phyloP scores from a whole-genome alignment of 1,140 invertebrate species.

The Thrips palmi region DNA sequence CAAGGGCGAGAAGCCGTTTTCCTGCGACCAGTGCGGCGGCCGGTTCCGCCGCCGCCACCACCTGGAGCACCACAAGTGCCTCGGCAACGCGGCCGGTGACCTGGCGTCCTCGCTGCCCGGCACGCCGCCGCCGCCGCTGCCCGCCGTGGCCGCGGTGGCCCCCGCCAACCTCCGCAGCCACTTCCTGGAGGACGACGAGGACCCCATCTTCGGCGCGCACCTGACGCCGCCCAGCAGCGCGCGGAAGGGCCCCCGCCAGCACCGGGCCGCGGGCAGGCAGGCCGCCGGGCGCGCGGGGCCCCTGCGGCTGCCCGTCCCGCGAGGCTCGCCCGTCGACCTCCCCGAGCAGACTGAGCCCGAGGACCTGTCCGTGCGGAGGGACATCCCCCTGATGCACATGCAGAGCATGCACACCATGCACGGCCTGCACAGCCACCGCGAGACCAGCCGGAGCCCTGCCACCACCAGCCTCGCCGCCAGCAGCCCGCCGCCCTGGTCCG shows the following conservation, averaged over 20 bases:
- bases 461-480: conserved; percentile 21
- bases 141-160: conserved; percentile 3
- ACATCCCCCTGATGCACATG: no score
- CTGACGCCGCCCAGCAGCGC: no score
- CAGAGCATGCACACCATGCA: no score
- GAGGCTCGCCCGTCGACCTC: conserved; percentile 21
- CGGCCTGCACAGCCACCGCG: no score
- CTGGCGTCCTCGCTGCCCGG: conserved; percentile 18
- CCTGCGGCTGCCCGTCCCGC: conserved; percentile 21
- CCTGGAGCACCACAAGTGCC: conserved; percentile 68
- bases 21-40: conserved; percentile 53
- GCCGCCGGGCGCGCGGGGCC: conserved; percentile 15
- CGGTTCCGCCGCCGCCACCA: conserved; percentile 68
- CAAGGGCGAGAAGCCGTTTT: conserved; percentile 75
- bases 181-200: no score
- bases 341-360: conserved; percentile 81
- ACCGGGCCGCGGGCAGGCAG: no score
- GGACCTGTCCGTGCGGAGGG: conserved; percentile 46
- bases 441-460: conserved; percentile 18
- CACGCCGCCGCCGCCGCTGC: conserved; percentile 6
- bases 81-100: conserved; percentile 14
- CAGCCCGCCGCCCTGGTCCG: conserved; percentile 21
- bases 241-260: no score
- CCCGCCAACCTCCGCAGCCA: no score
- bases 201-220: no score